A percentile compares a stretch with the other conserved stretches of the same genome.
Conservation (phyloP, 2,113 vertebrate genomes). For the Nipponia nippon region DNA sequence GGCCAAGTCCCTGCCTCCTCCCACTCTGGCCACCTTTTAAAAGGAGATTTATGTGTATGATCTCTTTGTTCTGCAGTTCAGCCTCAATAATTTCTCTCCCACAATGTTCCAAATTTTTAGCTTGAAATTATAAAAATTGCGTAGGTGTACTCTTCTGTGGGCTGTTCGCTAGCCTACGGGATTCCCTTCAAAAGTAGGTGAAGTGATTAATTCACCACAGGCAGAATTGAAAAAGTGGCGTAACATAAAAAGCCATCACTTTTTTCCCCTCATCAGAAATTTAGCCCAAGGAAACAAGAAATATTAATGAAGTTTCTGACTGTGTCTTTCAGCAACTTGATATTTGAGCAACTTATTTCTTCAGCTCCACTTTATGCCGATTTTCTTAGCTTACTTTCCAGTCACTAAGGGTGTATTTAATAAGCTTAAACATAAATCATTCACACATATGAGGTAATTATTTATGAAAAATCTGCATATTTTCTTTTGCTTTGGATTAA, state of each 20-base stretch:
- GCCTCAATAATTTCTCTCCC: background rate
- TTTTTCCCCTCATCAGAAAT: background rate
- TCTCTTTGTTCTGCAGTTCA: background rate
- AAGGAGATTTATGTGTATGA: background rate
- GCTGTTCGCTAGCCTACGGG: fast-evolving
- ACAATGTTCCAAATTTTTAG: background rate
- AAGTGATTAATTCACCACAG: background rate
- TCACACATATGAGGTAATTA: background rate
- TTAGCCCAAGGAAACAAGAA: slow-evolving; percentile 17
- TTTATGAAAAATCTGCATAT: background rate
- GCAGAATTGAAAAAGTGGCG: background rate
- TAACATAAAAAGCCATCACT: background rate
- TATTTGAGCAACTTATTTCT: slow-evolving; percentile 17
- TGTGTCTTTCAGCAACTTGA: background rate
- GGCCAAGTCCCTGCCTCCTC: background rate
- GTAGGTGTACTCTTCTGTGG: background rate
- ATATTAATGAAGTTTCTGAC: slow-evolving; percentile 21
- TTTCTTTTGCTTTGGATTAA: background rate
- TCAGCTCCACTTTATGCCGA: background rate
- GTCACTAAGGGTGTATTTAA: background rate
- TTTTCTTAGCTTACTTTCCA: slow-evolving; percentile 26
- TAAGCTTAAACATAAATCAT: slow-evolving; percentile 21
- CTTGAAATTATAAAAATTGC: background rate
- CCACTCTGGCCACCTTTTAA: background rate
- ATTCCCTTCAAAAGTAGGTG: background rate